Evolutionary conservation across 2,113 vertebrate species (phyloP), one percentile per base, ranked within the genome.

Genomic region (Bubo bubo): DNA sequence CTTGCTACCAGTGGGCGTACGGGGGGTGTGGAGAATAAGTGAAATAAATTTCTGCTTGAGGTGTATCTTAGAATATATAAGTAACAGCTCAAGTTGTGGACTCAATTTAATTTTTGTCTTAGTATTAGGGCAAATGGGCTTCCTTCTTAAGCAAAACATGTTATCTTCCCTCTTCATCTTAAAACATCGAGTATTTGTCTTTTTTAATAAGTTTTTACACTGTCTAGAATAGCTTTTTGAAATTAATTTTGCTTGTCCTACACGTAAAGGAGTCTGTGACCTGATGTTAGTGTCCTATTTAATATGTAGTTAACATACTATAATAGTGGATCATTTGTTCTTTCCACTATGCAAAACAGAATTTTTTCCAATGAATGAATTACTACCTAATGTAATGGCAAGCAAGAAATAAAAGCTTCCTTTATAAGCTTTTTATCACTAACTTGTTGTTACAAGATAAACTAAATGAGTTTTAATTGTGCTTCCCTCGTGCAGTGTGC

Each of bases 391-490:
- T 76, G 62, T 86, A 83, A 43, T 14, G 30, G 86, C 59, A 83
- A 73, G 86, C 41, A 52, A 83, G 68, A 83, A 92, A 83, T 14
- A 79, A 79, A 86, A 86, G 92, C 56, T 92, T 97, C 77, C 32
- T 43, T 74, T 95, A 43, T 4, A 89, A 91, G 93, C 83, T 84
- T 87, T 93, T 94, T 96, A 95, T 95, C 55, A 0, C 79, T 67
- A 80, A 66, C 79, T 95, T 90, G 63, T 87, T 93, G 82, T 95
- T 95, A 92, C 63, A 81, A 86, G 95, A 90, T 97, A 93, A 97
- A 92, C 72, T 90, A 84, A 96, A 91, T 94, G 83, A 93, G 93
- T 93, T 96, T 94, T 96, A 96, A 94, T 96, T 97, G 94, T 94
- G 63, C 41, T 88, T 92, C 37, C 66, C 86, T 92, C 0, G 0